These are phyloP conservation scores for Stichopus horrens DNA, from an alignment of 53 echinoderm and acorn worm genomes.

Conservation along the genomic window DNA sequence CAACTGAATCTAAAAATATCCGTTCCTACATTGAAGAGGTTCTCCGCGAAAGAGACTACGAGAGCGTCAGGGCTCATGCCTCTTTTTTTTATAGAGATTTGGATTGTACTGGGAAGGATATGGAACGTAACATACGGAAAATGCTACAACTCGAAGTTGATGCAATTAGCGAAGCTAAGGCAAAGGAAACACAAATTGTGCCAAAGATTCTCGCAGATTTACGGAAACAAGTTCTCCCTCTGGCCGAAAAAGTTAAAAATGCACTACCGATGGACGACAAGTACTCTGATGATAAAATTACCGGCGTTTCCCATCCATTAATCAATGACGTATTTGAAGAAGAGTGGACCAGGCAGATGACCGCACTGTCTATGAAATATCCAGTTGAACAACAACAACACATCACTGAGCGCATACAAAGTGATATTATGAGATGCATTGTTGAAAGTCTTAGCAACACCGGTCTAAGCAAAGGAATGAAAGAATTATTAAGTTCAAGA, in stretches of 20 bases:
- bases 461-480: constrained; percentile 1
- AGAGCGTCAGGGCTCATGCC: no score
- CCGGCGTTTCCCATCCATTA: neutral
- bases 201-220: neutral
- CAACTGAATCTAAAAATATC: no score
- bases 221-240: neutral
- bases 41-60: no score
- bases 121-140: neutral
- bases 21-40: no score
- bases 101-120: no score
- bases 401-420: neutral
- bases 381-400: neutral
- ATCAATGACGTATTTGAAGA: neutral
- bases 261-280: neutral
- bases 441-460: neutral
- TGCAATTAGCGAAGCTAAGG: neutral
- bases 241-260: neutral
- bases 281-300: neutral
- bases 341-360: constrained; percentile 5
- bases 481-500: neutral
- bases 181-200: neutral
- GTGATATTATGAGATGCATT: neutral
- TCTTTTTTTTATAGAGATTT: no score
- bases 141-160: neutral
- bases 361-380: neutral